Evolutionary conservation across 37 sponge, comb jelly and placozoan genomes (phyloP).

Genomic region (Mnemiopsis leidyi): DNA sequence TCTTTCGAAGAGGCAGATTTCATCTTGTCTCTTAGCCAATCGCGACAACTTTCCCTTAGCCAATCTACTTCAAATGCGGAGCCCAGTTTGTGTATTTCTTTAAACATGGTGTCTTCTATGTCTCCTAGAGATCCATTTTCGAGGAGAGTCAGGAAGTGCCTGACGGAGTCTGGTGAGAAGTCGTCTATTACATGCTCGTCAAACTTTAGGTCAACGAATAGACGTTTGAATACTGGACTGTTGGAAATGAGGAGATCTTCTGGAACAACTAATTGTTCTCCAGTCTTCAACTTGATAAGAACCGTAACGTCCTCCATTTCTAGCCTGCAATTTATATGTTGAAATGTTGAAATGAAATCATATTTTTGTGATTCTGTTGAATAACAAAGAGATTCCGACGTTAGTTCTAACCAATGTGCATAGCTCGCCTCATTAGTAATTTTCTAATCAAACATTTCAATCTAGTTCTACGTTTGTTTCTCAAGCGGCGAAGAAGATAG

Average conservation of each 20-base stretch:
- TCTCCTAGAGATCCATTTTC: neutral
- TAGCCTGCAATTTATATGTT: too few relatives aligned
- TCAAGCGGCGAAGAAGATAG: too few relatives aligned
- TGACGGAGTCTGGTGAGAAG: neutral
- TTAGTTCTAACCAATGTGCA: too few relatives aligned
- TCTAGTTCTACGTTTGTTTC: too few relatives aligned
- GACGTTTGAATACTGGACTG: neutral
- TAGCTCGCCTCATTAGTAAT: too few relatives aligned
- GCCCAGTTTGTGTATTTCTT: neutral
- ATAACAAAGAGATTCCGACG: too few relatives aligned
- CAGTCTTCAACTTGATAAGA: neutral
- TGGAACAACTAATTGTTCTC: neutral
- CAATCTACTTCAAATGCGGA: neutral
- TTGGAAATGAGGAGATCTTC: neutral
- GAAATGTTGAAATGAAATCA: too few relatives aligned
- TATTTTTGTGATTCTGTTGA: too few relatives aligned
- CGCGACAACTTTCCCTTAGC: neutral
- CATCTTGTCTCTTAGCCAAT: neutral
- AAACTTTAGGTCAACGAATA: neutral
- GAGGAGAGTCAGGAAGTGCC: neutral
- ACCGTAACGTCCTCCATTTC: neutral
- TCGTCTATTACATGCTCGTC: neutral
- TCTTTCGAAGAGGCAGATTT: neutral
- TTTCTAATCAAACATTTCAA: too few relatives aligned
- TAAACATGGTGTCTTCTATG: neutral